Percentiles rank a stretch among this genome's conserved stretches.
phyloP scores from a whole-genome alignment of 1,140 invertebrate species.

The Apocrypta bakeri region DNA sequence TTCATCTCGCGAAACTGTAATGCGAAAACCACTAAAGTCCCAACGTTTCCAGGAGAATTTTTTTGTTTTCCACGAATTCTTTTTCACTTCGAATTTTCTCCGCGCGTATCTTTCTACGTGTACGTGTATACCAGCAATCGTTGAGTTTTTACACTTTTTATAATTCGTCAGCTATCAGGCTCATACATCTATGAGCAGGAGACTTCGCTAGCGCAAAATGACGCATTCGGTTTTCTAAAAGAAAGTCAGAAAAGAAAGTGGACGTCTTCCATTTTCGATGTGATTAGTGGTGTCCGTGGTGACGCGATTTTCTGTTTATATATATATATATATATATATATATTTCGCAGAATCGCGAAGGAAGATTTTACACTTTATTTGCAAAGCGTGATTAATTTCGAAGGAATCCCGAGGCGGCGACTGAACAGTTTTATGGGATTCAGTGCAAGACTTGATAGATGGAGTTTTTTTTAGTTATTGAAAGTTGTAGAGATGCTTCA shows the following conservation, averaged over 20 bases:
- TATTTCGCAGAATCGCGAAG: neutral
- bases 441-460: neutral
- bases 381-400: neutral
- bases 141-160: neutral
- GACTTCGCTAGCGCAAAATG: conserved; percentile 9
- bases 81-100: neutral
- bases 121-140: neutral
- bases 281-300: conserved; percentile 7
- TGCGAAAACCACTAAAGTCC: too few species aligned
- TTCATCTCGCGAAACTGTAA: too few species aligned
- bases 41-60: neutral
- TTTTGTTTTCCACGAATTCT: neutral
- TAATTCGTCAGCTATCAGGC: neutral
- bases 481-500: neutral
- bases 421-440: neutral
- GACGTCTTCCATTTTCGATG: conserved; percentile 33
- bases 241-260: conserved; percentile 49
- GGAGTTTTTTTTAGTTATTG: neutral
- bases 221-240: conserved; percentile 45
- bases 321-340: neutral
- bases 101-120: neutral
- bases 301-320: neutral
- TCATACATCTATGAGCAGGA: neutral
- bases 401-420: neutral
- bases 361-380: neutral